Conservation (phyloP, 2,113 vertebrate species). For the Thomomys bottae region DNA sequence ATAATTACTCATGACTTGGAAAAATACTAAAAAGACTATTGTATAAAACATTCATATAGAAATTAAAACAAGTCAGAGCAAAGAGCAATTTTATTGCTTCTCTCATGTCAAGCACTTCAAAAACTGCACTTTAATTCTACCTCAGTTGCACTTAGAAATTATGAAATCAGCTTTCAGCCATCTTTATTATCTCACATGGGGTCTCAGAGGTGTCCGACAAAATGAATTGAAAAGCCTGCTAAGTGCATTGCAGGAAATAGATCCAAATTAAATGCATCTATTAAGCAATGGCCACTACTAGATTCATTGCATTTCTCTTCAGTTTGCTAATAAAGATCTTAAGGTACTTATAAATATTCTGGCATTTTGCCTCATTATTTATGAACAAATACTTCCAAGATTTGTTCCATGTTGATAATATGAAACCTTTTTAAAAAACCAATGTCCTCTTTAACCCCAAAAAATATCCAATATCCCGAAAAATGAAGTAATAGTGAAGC, state of each 20-base stretch:
- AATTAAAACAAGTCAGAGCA: constrained; percentile 76
- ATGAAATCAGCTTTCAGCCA: constrained; percentile 67
- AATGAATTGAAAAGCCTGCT: constrained; percentile 68
- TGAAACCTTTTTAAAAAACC: constrained; percentile 40
- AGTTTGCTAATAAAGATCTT: constrained; percentile 57
- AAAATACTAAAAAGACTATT: constrained; percentile 76
- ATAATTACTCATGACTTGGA: constrained; percentile 71
- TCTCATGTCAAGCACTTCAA: constrained; percentile 69
- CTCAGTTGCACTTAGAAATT: constrained; percentile 75
- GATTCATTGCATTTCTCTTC: constrained; percentile 25
- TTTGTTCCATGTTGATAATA: neutral
- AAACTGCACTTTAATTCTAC: constrained; percentile 74
- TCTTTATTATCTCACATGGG: constrained; percentile 49
- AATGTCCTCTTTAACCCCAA: constrained; percentile 36
- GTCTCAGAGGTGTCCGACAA: constrained; percentile 70
- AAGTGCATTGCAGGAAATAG: constrained; percentile 68
- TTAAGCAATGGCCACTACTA: constrained; percentile 57
- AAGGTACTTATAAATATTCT: constrained; percentile 57
- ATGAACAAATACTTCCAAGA: constrained; percentile 17
- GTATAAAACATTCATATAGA: constrained; percentile 78
- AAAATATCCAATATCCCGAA: constrained; percentile 4
- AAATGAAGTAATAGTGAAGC: neutral
- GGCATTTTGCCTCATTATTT: neutral
- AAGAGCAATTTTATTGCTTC: constrained; percentile 71
- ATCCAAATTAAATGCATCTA: constrained; percentile 68